Percentiles rank a stretch among this genome's conserved stretches.
phyloP scores from a whole-genome alignment of 2,888 invertebrate species.

The Nymphalis c-album region DNA sequence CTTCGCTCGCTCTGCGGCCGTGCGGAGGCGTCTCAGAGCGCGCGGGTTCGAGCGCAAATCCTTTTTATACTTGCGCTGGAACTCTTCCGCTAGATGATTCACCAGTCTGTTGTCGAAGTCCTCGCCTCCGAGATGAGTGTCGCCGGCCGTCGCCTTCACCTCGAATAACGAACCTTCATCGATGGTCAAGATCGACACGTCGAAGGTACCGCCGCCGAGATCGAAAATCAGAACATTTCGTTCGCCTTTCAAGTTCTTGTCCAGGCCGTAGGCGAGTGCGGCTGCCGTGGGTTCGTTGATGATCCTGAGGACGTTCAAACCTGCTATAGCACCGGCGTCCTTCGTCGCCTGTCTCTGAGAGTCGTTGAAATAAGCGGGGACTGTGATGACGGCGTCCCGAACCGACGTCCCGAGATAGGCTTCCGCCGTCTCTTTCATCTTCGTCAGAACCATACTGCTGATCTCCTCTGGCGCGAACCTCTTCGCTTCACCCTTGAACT shows the following conservation, averaged over 20 bases:
- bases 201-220: constrained; percentile 90
- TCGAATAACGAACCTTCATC: constrained; percentile 87
- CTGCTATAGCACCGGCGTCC: constrained; percentile 92
- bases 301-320: constrained; percentile 91
- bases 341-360: constrained; percentile 90
- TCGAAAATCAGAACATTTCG: constrained; percentile 88
- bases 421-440: constrained; percentile 89
- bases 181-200: constrained; percentile 88
- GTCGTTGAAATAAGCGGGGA: constrained; percentile 88
- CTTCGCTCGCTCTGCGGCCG: constrained; percentile 87
- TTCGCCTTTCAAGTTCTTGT: constrained; percentile 81
- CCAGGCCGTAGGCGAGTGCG: constrained; percentile 84
- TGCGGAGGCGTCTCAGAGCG: constrained; percentile 83
- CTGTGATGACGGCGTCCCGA: constrained; percentile 86
- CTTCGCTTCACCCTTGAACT: constrained; percentile 81
- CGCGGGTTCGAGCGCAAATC: constrained; percentile 83
- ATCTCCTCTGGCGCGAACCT: constrained; percentile 83
- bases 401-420: constrained; percentile 83
- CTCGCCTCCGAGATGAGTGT: constrained; percentile 89
- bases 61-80: constrained; percentile 83
- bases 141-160: constrained; percentile 88
- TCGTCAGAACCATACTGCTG: constrained; percentile 86
- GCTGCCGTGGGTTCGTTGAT: constrained; percentile 89
- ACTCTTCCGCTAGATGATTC: constrained; percentile 83
- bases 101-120: constrained; percentile 82